Conservation (phyloP, 2,113 vertebrate genomes). For the Oryzias javanicus region DNA sequence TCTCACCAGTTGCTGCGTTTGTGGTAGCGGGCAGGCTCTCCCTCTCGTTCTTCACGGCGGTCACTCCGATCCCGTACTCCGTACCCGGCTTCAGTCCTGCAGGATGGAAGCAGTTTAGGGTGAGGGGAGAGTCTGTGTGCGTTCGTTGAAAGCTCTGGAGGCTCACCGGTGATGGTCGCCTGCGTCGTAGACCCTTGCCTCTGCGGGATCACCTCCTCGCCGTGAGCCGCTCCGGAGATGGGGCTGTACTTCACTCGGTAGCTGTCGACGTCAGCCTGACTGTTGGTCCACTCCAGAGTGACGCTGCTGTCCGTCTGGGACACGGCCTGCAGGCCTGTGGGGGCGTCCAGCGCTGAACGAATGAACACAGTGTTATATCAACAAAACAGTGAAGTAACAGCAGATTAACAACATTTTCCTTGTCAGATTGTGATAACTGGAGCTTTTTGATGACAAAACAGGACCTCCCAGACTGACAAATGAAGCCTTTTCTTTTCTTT, state of each 20-base stretch:
- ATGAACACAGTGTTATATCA: too few species aligned
- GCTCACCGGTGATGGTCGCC: conserved; percentile 83
- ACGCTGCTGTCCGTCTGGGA: conserved; percentile 88
- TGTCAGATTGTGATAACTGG: too few species aligned
- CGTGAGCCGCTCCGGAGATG: conserved; percentile 86
- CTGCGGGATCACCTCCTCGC: conserved; percentile 81
- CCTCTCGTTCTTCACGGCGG: conserved; percentile 85
- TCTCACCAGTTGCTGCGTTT: conserved; percentile 89
- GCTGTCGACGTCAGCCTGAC: conserved; percentile 74
- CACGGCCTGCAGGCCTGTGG: conserved; percentile 77
- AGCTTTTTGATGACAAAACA: not conserved
- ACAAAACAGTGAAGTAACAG: too few species aligned
- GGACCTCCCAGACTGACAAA: not conserved
- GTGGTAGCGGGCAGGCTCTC: conserved; percentile 91
- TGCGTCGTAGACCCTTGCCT: conserved; percentile 78
- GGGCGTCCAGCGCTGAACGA: conserved; percentile 84
- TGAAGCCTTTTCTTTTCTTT: not conserved
- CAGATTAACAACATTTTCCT: too few species aligned
- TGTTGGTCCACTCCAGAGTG: conserved; percentile 90
- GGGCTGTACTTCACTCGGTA: conserved; percentile 91
- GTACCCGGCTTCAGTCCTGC: conserved; percentile 89
- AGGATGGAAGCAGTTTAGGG: not conserved
- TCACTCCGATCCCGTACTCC: conserved; percentile 94
- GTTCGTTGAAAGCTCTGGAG: not conserved
- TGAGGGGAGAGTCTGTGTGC: too few species aligned